These are phyloP conservation scores for Bombyx huttoni DNA, from an alignment of 2,888 invertebrate genomes.

Conservation along the genomic window DNA sequence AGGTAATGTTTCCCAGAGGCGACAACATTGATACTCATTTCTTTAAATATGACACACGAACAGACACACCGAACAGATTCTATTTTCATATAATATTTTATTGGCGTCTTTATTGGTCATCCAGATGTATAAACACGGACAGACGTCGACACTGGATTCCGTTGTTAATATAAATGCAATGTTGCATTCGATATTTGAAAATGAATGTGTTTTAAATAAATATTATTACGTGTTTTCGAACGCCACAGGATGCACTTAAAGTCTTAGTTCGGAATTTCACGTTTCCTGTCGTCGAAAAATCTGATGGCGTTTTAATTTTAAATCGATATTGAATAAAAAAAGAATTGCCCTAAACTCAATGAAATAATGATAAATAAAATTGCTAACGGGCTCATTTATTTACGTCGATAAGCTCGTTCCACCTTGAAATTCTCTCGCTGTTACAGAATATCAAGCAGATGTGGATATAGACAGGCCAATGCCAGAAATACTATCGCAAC, in stretches of 20 bases:
- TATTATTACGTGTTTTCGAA: constrained; percentile 15
- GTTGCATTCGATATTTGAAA: constrained; percentile 21
- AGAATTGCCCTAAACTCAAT: too few species aligned
- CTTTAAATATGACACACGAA: background rate
- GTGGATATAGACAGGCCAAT: constrained; percentile 37
- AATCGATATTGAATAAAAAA: too few species aligned
- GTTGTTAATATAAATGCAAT: constrained; percentile 15
- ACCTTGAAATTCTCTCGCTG: background rate
- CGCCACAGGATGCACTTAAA: constrained; percentile 15
- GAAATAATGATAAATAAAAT: too few species aligned
- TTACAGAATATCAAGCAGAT: constrained; percentile 54
- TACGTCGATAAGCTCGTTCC: background rate
- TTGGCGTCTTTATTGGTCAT: constrained; percentile 40
- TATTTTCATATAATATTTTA: constrained; percentile 46
- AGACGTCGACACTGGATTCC: constrained; percentile 27
- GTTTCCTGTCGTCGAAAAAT: background rate
- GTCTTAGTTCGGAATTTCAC: constrained; percentile 1
- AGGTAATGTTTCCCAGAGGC: constrained; percentile 21
- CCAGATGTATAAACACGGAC: constrained; percentile 54
- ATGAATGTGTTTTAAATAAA: constrained; percentile 18
- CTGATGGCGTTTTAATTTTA: background rate
- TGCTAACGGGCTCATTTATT: background rate
- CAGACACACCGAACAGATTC: background rate
- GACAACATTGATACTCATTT: background rate
- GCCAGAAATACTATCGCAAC: constrained; percentile 44